phyloP scores from a whole-genome alignment of 1,140 invertebrate species.

The Drosophila persimilis region DNA sequence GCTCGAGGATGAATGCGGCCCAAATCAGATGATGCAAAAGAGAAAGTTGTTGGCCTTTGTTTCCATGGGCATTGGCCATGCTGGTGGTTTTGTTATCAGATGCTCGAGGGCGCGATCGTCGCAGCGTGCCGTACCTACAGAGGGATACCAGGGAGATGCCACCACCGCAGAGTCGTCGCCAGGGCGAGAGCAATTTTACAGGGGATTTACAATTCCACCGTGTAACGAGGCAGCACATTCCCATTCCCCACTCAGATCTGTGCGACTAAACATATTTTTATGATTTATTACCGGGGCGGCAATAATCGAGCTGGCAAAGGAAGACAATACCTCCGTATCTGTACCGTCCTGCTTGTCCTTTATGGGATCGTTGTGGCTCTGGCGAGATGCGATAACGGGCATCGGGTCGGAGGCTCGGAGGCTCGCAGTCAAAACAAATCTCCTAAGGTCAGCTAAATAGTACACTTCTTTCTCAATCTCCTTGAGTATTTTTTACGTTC shows the following conservation, averaged over 20 bases:
- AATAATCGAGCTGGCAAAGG: constrained; percentile 65
- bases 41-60: constrained; percentile 78
- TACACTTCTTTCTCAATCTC: constrained; percentile 22
- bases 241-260: constrained; percentile 27
- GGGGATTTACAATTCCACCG: constrained; percentile 72
- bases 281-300: constrained; percentile 77
- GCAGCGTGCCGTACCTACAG: constrained; percentile 11
- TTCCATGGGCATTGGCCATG: constrained; percentile 48
- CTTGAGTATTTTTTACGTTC: constrained; percentile 66
- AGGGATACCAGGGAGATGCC: not conserved
- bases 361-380: constrained; percentile 15
- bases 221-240: constrained; percentile 61
- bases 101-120: constrained; percentile 74
- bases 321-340: constrained; percentile 45
- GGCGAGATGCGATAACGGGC: constrained; percentile 56
- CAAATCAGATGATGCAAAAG: constrained; percentile 56
- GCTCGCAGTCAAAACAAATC: constrained; percentile 72
- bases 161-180: constrained; percentile 13
- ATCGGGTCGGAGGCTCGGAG: constrained; percentile 14
- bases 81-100: constrained; percentile 82
- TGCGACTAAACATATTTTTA: constrained; percentile 75
- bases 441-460: constrained; percentile 57
- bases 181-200: constrained; percentile 69
- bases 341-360: constrained; percentile 51
- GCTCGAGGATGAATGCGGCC: constrained; percentile 28